Conservation (phyloP, 2,888 invertebrate species). For the Seira sanloemensis region DNA sequence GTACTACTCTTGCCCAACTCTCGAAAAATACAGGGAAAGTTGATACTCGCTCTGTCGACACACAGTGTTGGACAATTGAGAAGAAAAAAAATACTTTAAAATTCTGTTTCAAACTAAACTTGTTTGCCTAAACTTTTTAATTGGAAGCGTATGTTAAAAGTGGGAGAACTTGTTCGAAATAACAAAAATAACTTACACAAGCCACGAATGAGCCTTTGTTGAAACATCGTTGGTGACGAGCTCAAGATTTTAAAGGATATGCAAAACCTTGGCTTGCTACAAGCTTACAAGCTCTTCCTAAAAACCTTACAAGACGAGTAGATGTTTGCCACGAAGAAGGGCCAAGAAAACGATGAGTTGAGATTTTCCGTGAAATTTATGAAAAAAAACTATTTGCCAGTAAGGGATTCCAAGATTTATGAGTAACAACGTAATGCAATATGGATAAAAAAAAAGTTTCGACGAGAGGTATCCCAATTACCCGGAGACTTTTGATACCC, state of each 20-base stretch:
- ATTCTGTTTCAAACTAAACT: neutral
- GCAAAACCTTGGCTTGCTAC: neutral
- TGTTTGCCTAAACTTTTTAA: constrained; percentile 9
- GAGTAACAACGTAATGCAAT: neutral
- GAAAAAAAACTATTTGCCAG: neutral
- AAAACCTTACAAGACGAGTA: too few species aligned
- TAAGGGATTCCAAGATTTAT: neutral
- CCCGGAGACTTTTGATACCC: too few species aligned
- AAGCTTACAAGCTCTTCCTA: too few species aligned
- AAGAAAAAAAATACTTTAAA: neutral
- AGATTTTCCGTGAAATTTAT: neutral
- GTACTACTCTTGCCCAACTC: too few species aligned
- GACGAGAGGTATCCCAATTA: too few species aligned
- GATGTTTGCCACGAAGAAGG: neutral
- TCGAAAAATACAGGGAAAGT: neutral
- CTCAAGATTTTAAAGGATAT: neutral
- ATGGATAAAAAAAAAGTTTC: too few species aligned
- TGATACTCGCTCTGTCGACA: neutral
- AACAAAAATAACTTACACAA: neutral
- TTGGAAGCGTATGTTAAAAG: neutral
- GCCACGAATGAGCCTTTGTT: neutral
- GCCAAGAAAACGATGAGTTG: neutral
- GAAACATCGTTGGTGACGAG: too few species aligned
- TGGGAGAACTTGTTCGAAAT: neutral
- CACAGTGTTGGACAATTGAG: neutral